A percentile compares a stretch with the other conserved stretches of the same genome.
Conservation (phyloP, 2,113 vertebrate species). For the Perca schrenkii region DNA sequence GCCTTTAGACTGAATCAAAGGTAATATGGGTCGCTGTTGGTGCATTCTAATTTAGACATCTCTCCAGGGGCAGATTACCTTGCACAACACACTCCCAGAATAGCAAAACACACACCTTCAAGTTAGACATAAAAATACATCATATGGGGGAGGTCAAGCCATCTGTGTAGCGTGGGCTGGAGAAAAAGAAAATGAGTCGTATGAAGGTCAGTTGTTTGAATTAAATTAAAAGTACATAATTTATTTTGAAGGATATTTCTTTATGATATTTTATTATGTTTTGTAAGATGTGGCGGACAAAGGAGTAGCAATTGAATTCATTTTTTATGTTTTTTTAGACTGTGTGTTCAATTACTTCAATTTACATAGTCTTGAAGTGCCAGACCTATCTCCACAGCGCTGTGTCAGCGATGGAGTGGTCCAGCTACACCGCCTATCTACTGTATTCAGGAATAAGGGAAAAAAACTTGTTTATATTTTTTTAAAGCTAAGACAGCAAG, state of each 20-base stretch:
- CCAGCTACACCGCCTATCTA: no score
- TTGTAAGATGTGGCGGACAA: neutral
- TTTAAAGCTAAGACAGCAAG: no score
- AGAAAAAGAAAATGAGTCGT: conserved; percentile 21
- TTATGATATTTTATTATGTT: neutral
- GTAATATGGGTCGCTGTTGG: conserved; percentile 76
- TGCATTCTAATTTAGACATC: conserved; percentile 75
- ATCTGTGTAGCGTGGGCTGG: neutral
- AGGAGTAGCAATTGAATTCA: no score
- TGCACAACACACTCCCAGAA: conserved; percentile 59
- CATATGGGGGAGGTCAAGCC: conserved; percentile 56
- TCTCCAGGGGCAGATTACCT: conserved; percentile 74
- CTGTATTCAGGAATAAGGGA: no score
- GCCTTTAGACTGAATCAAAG: conserved; percentile 69
- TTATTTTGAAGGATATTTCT: conserved; percentile 27
- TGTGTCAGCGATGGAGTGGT: no score
- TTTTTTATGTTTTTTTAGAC: no score
- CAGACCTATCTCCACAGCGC: no score
- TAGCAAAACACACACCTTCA: conserved; percentile 51
- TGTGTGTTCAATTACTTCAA: no score
- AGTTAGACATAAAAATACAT: conserved; percentile 68
- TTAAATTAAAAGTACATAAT: conserved; percentile 5
- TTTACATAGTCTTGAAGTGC: no score
- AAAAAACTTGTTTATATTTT: no score
- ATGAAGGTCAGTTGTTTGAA: conserved; percentile 46